Percentiles rank a stretch among this genome's conserved stretches.
Evolutionary conservation across 2,888 invertebrate genomes (phyloP).

Genomic region (Antheraea yamamai): DNA sequence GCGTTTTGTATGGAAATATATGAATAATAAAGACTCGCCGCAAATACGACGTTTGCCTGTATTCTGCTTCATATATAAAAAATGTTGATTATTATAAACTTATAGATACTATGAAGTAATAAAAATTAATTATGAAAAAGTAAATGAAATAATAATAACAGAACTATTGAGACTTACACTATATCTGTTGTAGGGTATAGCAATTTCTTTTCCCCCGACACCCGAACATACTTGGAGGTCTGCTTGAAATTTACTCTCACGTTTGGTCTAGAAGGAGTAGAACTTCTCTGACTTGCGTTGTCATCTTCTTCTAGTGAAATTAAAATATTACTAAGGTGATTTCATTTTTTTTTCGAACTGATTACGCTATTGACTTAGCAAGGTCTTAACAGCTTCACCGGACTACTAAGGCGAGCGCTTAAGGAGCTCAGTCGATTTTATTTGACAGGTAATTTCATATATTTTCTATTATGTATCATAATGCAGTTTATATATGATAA

Average conservation of each 20-base stretch:
- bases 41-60: too few species aligned
- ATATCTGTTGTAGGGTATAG: conserved; percentile 85
- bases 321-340: neutral
- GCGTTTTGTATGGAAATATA: too few species aligned
- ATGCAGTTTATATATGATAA: too few species aligned
- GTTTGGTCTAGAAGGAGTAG: conserved; percentile 72
- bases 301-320: conserved; percentile 45
- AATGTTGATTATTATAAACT: too few species aligned
- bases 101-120: neutral
- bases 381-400: too few species aligned
- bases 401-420: too few species aligned
- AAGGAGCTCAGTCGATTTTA: too few species aligned
- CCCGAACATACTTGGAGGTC: conserved; percentile 83
- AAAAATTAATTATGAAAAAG: neutral
- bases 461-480: neutral
- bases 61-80: too few species aligned
- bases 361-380: too few species aligned
- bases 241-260: conserved; percentile 86
- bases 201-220: conserved; percentile 81
- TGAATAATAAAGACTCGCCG: too few species aligned
- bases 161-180: conserved; percentile 68
- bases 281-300: conserved; percentile 39
- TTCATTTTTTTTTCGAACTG: too few species aligned
- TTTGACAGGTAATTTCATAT: neutral
- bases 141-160: neutral